Conservation (phyloP, 64 coral and sea anemone genomes). For the Actinia tenebrosa region DNA sequence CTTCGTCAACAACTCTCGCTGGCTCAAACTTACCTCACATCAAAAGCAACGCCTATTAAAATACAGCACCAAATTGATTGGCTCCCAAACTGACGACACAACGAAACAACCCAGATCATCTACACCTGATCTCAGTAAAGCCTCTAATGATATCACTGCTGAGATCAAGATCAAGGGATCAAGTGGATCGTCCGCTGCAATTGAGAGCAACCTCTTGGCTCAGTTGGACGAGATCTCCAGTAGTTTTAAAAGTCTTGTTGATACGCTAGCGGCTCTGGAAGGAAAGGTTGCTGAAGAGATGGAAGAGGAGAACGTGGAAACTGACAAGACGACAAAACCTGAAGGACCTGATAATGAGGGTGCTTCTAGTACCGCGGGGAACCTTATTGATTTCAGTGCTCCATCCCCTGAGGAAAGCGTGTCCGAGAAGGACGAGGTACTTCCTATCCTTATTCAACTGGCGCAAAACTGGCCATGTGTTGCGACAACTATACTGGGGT, state of each 20-base stretch:
- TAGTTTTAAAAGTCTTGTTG: slow-evolving; percentile 74
- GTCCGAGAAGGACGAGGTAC: slow-evolving; percentile 9
- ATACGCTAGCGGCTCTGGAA: slow-evolving; percentile 66
- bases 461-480: slow-evolving; percentile 70
- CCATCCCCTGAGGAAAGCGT: not conserved
- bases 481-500: slow-evolving; percentile 60
- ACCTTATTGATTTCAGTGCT: slow-evolving; percentile 42
- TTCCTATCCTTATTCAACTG: slow-evolving; percentile 73
- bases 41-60: slow-evolving; percentile 61
- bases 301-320: slow-evolving; percentile 12
- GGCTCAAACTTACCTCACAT: slow-evolving; percentile 46
- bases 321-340: slow-evolving; percentile 1
- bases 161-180: slow-evolving; percentile 76
- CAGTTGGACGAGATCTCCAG: slow-evolving; percentile 89
- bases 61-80: slow-evolving; percentile 45
- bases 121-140: not conserved
- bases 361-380: slow-evolving; percentile 14
- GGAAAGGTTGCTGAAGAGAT: not conserved
- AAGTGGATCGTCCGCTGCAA: slow-evolving; percentile 28
- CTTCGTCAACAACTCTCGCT: slow-evolving; percentile 72
- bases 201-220: slow-evolving; percentile 66
- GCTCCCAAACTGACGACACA: slow-evolving; percentile 21
- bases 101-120: slow-evolving; percentile 1
- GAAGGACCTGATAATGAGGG: slow-evolving; percentile 7
- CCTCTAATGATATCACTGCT: slow-evolving; percentile 41